Evolutionary conservation across 2,113 vertebrate species (phyloP), one percentile per base, ranked within the genome.

Genomic region (Thinocorus orbignyianus): DNA sequence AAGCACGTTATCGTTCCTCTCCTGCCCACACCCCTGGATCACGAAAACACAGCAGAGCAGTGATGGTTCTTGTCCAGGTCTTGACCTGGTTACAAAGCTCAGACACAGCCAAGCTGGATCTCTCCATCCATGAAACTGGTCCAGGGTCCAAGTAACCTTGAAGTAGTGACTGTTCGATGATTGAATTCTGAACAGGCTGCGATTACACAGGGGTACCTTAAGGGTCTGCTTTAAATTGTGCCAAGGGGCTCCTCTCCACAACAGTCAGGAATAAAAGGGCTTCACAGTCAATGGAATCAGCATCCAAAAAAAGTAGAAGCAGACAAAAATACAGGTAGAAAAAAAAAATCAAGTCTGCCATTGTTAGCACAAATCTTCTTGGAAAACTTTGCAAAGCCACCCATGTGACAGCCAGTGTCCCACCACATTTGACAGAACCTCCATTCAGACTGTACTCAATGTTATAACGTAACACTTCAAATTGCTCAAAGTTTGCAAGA

Each of bases 81-180:
- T 42, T 18, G 15, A 37, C 39, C 55, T 30, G 62, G 62, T 26
- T 62, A 77, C 25, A 73, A 51, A 77, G 69, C 13, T 11, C 44
- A 20, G 48, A 20, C 25, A 55, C 2, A 39, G 35, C 6, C 44
- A 49, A 30, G 33, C 7, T 46, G 0, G 13, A 35, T n/a, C 57
- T 87, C 44, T 35, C 19, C 31, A 55, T 2, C 33, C 44, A 52
- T 22, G 5, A 44, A 81, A 71, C 1, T 30, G 13, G 5, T 57
- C 49, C 41, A 69, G 0, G 0, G 20, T 15, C 39, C 78, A 85
- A 57, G 15, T 1, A 81, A 57, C 25, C 46, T 5, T 51, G 22
- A 70, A 71, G 13, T 3, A 74, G 26, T 8, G 69, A 71, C 19
- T 33, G 5, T 26, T 31, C 42, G 25, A 13, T 1, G 0, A 58